A percentile compares a stretch with the other conserved stretches of the same genome.
phyloP scores from a whole-genome alignment of 1,140 invertebrate species.

The Zaprionus ghesquierei region DNA sequence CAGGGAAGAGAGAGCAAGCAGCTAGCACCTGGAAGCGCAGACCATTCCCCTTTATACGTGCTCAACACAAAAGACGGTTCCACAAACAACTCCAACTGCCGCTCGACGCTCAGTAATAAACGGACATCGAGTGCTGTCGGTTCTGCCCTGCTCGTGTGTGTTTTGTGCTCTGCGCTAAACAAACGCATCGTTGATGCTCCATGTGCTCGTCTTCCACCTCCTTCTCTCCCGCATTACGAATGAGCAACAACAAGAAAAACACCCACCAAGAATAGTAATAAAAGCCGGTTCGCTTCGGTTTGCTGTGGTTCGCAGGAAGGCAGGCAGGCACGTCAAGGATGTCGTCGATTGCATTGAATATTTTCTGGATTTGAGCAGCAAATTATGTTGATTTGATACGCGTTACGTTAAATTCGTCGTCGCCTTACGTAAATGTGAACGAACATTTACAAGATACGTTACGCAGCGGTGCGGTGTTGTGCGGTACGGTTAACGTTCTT shows the following conservation, averaged over 20 bases:
- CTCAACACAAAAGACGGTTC: constrained; percentile 50
- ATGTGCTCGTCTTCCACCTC: neutral
- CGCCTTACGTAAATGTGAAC: no score
- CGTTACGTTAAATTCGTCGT: constrained; percentile 10
- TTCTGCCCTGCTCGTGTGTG: constrained; percentile 42
- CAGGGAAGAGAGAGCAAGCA: neutral
- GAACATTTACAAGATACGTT: neutral
- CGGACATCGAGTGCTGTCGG: constrained; percentile 65
- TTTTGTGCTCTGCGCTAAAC: neutral
- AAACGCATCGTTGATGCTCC: neutral
- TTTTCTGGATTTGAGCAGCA: constrained; percentile 69
- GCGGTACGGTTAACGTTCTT: constrained; percentile 10
- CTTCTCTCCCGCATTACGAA: neutral
- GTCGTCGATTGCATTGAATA: constrained; percentile 44
- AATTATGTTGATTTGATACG: constrained; percentile 78
- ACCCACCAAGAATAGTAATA: constrained; percentile 57
- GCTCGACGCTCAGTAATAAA: constrained; percentile 63
- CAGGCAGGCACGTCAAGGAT: constrained; percentile 45
- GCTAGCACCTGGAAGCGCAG: neutral
- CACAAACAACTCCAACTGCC: constrained; percentile 65
- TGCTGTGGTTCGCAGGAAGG: constrained; percentile 7
- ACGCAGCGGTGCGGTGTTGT: neutral
- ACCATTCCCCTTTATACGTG: constrained; percentile 46
- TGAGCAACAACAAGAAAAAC: constrained; percentile 22
- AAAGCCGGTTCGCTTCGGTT: constrained; percentile 42